These are phyloP conservation scores for Takifugu bimaculatus DNA, from an alignment of 2,113 vertebrate species.

Conservation along the genomic window DNA sequence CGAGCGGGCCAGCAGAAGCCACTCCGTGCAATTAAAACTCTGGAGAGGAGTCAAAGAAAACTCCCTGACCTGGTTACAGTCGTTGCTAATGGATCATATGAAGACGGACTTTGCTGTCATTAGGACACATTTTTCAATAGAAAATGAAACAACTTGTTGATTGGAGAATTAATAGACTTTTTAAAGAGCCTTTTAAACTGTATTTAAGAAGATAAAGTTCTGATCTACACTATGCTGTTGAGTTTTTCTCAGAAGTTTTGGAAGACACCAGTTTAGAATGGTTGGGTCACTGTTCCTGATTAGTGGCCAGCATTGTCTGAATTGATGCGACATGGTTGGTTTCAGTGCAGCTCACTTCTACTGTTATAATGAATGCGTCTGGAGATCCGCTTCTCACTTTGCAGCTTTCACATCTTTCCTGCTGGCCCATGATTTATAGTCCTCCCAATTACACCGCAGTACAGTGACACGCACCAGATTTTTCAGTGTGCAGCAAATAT, in stretches of 20 bases:
- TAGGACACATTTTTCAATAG: background rate
- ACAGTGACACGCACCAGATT: background rate
- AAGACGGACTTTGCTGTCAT: background rate
- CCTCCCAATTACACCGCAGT: background rate
- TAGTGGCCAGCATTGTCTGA: background rate
- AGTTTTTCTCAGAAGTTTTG: background rate
- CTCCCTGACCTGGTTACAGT: slow-evolving; percentile 3
- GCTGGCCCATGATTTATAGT: background rate
- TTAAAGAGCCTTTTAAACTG: too few species aligned
- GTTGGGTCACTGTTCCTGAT: background rate
- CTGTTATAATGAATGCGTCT: too few species aligned
- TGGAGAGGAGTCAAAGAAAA: slow-evolving; percentile 31
- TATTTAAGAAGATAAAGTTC: too few species aligned
- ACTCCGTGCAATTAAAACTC: slow-evolving; percentile 47
- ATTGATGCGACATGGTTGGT: background rate
- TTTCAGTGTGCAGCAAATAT: background rate
- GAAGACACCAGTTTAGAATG: background rate
- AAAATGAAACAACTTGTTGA: too few species aligned
- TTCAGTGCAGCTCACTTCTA: background rate
- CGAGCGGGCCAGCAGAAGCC: slow-evolving; percentile 29
- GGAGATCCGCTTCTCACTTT: too few species aligned
- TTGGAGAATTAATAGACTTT: too few species aligned
- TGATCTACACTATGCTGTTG: too few species aligned
- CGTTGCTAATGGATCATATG: slow-evolving; percentile 14
- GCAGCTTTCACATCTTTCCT: background rate